These are phyloP conservation scores for Camelus dromedarius DNA, from an alignment of 2,113 vertebrate species.

Conservation along the genomic window DNA sequence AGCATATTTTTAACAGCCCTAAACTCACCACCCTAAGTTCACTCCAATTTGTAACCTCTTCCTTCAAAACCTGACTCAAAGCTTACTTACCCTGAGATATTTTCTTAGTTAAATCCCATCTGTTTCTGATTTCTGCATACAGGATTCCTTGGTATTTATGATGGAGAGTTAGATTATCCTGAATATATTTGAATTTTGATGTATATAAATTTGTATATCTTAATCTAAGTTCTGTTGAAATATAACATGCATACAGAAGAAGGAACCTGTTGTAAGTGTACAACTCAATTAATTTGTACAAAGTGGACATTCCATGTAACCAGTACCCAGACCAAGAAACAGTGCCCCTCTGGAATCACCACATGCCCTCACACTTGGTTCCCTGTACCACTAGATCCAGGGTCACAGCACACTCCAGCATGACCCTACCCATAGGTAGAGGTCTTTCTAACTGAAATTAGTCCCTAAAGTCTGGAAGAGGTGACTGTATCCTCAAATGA, in stretches of 20 bases:
- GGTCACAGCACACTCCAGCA: neutral
- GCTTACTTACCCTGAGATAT: neutral
- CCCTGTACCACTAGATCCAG: neutral
- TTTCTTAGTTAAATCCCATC: neutral
- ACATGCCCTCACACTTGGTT: neutral
- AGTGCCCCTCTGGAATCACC: neutral
- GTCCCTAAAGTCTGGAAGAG: neutral
- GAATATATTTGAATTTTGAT: neutral
- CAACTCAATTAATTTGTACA: neutral
- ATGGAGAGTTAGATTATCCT: neutral
- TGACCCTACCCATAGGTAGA: neutral
- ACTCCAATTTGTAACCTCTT: neutral
- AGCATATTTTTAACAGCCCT: neutral
- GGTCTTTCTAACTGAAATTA: neutral
- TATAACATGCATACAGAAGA: neutral
- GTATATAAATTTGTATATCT: neutral
- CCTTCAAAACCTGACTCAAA: conserved; percentile 12
- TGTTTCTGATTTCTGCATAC: neutral
- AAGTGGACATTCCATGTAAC: neutral
- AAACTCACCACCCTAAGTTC: neutral
- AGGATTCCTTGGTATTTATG: neutral
- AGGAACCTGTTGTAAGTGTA: neutral
- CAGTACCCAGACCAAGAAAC: neutral
- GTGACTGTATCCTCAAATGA: neutral
- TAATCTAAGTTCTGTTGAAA: conserved; percentile 25